These are phyloP conservation scores for Hemichromis elongatus DNA, from an alignment of 2,113 vertebrate genomes.

Conservation along the genomic window DNA sequence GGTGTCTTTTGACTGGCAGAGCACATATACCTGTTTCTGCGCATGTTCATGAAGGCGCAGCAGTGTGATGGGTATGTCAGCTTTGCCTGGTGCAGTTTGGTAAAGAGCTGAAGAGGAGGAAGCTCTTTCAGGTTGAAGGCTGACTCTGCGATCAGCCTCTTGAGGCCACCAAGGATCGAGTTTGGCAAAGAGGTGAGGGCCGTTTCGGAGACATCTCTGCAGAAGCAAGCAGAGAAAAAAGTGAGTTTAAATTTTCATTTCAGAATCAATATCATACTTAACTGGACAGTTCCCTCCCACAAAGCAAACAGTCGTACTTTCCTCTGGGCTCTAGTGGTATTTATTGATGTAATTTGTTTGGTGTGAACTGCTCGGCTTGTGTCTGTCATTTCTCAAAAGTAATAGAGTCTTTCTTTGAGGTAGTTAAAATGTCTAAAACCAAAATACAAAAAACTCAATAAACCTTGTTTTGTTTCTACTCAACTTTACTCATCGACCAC, in stretches of 20 bases:
- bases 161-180: conserved; percentile 80
- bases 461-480: background rate
- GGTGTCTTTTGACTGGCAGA: background rate
- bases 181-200: conserved; percentile 81
- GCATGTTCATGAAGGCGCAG: conserved; percentile 83
- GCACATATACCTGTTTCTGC: conserved; percentile 64
- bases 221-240: background rate
- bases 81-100: conserved; percentile 78
- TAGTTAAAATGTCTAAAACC: background rate
- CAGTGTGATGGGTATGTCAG: conserved; percentile 96
- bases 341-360: background rate
- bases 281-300: background rate
- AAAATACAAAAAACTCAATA: background rate
- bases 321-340: background rate
- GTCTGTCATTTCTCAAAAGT: background rate
- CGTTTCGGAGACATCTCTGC: conserved; percentile 90
- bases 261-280: background rate
- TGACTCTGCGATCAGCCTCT: conserved; percentile 80
- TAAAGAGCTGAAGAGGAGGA: conserved; percentile 80
- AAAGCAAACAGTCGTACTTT: background rate
- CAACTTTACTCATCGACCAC: background rate
- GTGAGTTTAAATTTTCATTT: background rate
- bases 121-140: conserved; percentile 82
- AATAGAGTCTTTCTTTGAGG: background rate
- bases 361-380: background rate